Conservation (phyloP, 2,113 vertebrate species). For the Rallus limicola region DNA sequence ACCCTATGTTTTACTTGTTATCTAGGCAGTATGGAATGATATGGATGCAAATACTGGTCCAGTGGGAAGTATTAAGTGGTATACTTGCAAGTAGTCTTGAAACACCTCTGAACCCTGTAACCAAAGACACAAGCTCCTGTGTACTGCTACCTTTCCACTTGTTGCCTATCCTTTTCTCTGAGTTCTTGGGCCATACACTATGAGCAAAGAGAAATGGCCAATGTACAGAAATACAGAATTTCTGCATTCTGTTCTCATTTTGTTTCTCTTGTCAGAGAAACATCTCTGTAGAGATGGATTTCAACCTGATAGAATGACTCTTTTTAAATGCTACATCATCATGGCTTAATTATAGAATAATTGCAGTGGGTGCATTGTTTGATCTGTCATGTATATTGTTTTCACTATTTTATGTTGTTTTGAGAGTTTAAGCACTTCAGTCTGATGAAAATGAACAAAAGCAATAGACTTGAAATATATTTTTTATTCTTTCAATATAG, state of each 20-base stretch:
- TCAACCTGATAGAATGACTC: neutral
- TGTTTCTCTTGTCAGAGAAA: neutral
- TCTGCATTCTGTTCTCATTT: neutral
- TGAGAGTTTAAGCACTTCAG: neutral
- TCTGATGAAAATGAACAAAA: neutral
- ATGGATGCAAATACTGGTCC: accelerated
- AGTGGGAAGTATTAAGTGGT: neutral
- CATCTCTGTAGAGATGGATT: neutral
- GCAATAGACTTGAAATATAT: neutral
- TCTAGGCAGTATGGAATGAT: neutral
- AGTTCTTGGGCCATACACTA: neutral
- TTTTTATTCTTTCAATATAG: neutral
- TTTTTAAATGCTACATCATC: neutral
- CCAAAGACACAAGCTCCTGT: neutral
- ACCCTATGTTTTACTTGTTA: neutral
- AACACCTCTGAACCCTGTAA: neutral
- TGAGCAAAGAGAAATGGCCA: neutral
- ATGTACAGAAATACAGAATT: neutral
- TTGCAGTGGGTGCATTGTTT: neutral
- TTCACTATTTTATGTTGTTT: neutral
- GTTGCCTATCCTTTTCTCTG: neutral
- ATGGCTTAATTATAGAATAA: slow-evolving; percentile 3
- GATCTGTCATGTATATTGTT: neutral
- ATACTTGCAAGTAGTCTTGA: neutral
- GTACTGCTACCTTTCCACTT: accelerated